phyloP scores from a whole-genome alignment of 2,888 invertebrate genomes.

The Merodon equestris region DNA sequence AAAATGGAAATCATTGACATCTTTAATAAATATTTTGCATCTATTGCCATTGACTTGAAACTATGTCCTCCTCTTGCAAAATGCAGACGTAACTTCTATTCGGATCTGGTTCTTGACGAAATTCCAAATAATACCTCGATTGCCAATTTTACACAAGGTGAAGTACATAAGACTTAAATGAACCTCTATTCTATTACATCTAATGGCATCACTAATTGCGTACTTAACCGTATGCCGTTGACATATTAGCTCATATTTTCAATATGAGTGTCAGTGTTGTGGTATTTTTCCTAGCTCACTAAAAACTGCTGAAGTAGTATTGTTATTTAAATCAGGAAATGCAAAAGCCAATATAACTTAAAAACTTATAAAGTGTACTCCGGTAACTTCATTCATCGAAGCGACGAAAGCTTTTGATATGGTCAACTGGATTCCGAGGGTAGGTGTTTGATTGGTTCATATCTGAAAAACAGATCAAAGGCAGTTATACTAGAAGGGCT shows the following conservation, averaged over 20 bases:
- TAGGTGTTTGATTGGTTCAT: background rate
- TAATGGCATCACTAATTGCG: slow-evolving; percentile 4
- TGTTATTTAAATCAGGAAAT: background rate
- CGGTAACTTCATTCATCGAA: too few species aligned
- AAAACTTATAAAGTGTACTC: too few species aligned
- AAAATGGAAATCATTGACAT: background rate
- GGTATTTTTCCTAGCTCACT: background rate
- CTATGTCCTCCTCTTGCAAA: background rate
- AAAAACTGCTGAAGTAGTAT: slow-evolving; percentile 2
- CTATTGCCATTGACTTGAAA: background rate
- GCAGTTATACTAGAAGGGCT: background rate
- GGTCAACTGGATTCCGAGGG: background rate
- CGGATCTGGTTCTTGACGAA: background rate
- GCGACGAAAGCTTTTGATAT: too few species aligned
- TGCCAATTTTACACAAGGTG: background rate
- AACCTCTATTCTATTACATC: slow-evolving; percentile 1
- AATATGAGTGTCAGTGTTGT: slow-evolving; percentile 15
- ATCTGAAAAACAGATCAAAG: background rate
- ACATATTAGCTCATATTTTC: slow-evolving; percentile 3
- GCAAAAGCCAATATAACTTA: background rate
- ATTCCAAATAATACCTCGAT: background rate
- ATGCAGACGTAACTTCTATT: background rate
- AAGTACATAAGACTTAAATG: background rate
- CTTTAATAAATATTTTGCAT: background rate
- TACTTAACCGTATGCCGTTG: slow-evolving; percentile 7